Evolutionary conservation across 1,140 invertebrate genomes (phyloP).

Genomic region (Papilio helenus): DNA sequence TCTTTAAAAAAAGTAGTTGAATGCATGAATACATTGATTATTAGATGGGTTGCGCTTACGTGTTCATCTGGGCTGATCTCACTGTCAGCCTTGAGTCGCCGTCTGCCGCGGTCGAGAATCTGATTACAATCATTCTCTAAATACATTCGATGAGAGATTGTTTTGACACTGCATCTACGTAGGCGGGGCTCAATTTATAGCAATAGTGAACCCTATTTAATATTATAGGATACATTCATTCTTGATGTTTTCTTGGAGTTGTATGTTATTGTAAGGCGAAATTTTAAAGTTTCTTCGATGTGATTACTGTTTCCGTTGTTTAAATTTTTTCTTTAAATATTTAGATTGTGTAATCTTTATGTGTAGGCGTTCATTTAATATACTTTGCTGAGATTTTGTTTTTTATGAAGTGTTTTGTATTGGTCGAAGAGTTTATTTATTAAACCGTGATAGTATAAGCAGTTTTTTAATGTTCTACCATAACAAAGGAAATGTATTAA

Average conservation of each 20-base stretch:
- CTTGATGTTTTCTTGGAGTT: background rate
- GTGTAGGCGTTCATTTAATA: background rate
- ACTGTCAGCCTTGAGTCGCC: background rate
- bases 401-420: background rate
- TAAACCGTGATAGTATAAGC: background rate
- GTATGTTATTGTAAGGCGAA: background rate
- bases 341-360: background rate
- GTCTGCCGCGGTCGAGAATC: background rate
- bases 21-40: background rate
- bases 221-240: constrained; percentile 3
- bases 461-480: background rate
- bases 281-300: background rate
- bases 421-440: background rate
- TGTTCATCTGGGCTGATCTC: background rate
- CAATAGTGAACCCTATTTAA: background rate
- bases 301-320: constrained; percentile 12
- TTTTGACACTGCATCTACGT: constrained; percentile 26
- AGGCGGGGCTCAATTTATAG: constrained; percentile 17
- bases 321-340: background rate
- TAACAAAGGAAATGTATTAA: constrained; percentile 1
- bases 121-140: constrained; percentile 30
- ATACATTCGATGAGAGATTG: constrained; percentile 27
- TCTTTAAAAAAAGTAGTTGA: background rate
- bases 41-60: constrained; percentile 13
- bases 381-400: background rate